Evolutionary conservation across 2,113 vertebrate species (phyloP), one percentile per base, ranked within the genome.

Genomic region (Taurulus bubalis): DNA sequence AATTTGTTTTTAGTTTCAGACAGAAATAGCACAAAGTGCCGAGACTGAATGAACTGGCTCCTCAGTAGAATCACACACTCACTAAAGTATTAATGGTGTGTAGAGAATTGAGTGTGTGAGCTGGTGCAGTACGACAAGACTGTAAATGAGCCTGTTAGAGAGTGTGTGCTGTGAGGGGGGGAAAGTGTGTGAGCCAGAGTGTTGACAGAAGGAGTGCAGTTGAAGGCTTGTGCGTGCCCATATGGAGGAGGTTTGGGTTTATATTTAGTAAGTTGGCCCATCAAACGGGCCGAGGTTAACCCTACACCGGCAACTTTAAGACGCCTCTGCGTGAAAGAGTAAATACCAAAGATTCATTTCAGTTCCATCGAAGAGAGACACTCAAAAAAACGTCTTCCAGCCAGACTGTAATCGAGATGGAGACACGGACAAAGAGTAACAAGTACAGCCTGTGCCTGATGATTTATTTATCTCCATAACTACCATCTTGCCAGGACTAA

Each of bases 241-340:
- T 83, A 82, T 85, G 78, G 75, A 85, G 77, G 82, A 83, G 91
- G 87, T 75, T 79, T 68, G 10, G 42, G 80, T 85, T 93, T 92
- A 92, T 93, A 91, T 91, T 91, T 93, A 93, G 90, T 59, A 78
- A 86, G 77, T 80, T 79, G 67, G 81, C 30, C 73, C 85, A 86
- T 86, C 82, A 83, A 90, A 92, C 42, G 28, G 71, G 75, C 80
- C 58, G 59, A 78, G 64, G 79, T 92, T 90, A 91, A 89, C 84
- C 82, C 81, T 86, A 86, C 67, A 22, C 58, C 75, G 22, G 55
- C 82, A 63, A 6, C 10, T 60, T 68, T 20, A 28, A 71, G 34
- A 42, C 4, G 1, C n/a, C 38, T 51, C 14, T 15, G 66, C 47
- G 74, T 42, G 65, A 55, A 38, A 30, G 24, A 58, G 49, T 63